Evolutionary conservation across 2,888 invertebrate species (phyloP), one percentile per base, ranked within the genome.

Genomic region (Pachliopta kotzebuea): DNA sequence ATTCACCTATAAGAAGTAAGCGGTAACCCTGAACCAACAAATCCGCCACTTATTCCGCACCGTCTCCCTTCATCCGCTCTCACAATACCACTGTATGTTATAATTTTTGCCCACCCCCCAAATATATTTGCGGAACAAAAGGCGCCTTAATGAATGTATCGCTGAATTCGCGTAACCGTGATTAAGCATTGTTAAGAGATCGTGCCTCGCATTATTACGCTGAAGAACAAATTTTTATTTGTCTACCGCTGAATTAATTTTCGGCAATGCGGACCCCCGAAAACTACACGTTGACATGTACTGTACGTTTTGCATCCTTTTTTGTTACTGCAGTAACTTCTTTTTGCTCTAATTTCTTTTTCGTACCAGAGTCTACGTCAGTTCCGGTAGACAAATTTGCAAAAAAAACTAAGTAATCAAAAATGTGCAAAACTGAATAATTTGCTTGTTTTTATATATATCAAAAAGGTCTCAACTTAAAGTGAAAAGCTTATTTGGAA

Each of bases 61-160:
- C 83, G 79, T 76, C 80, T 78, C 78, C 74, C 72, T 70, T 67
- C 62, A 49, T 68, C 73, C 70, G 70, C 68, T 67, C 75, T 75
- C 83, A 88, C 88, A 88, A 87, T 85, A 80, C 80, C 77, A 83
- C 83, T 83, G 89, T 88, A 89, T 88, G 90, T 90, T 88, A 90
- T 89, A 91, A 90, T 90, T 91, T 91, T 90, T 90, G 89, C 85
- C 83, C 84, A 82, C 86, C 82, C 86, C 85, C 45, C 83, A 84
- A 85, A 88, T 87, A 84, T 85, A 86, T 88, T 80, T 78, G 74
- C 74, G 72, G 86, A 89, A 91, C 90, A 90, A 91, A 88, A 88
- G 89, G 74, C 79, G 72, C 71, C 80, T 80, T 90, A 90, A 91
- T 89, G 90, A 91, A 90, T 83, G 88, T 90, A 91, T 91, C 84